These are phyloP conservation scores for Dendroctonus valens DNA, from an alignment of 1,140 invertebrate genomes.

Conservation along the genomic window DNA sequence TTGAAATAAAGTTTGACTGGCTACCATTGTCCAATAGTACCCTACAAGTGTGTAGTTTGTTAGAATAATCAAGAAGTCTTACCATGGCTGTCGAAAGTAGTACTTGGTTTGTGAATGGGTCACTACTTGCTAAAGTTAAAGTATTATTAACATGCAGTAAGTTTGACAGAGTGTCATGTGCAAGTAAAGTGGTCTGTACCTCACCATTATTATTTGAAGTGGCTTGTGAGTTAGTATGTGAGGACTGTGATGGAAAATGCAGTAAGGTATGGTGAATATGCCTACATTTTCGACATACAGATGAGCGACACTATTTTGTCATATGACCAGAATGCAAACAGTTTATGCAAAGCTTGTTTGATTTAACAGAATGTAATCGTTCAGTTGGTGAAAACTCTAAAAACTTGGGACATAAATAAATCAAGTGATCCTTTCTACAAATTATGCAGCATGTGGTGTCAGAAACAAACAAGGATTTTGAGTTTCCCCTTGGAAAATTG, in stretches of 20 bases:
- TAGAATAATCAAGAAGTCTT: too few species aligned
- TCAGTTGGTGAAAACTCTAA: constrained; percentile 6
- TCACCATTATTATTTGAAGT: constrained; percentile 1
- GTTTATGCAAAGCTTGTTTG: background rate
- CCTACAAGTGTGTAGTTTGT: too few species aligned
- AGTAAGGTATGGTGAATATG: too few species aligned
- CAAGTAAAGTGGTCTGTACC: constrained; percentile 1
- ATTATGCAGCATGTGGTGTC: constrained; percentile 3
- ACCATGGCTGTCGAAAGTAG: too few species aligned
- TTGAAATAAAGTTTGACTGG: too few species aligned
- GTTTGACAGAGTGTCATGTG: too few species aligned
- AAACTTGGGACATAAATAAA: constrained; percentile 26
- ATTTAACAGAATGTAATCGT: constrained; percentile 7
- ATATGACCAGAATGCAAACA: constrained; percentile 4
- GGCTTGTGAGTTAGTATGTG: too few species aligned
- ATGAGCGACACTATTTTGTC: constrained; percentile 9
- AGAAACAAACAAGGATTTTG: constrained; percentile 3
- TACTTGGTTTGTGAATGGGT: background rate
- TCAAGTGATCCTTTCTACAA: constrained; percentile 16
- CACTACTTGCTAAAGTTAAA: too few species aligned
- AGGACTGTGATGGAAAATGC: too few species aligned
- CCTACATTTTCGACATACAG: too few species aligned
- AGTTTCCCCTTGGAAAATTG: background rate
- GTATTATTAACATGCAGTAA: constrained; percentile 3
- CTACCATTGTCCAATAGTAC: too few species aligned